Evolutionary conservation across 2,888 invertebrate genomes (phyloP), one percentile per base, ranked within the genome.

Genomic region (Octodonta nipae): DNA sequence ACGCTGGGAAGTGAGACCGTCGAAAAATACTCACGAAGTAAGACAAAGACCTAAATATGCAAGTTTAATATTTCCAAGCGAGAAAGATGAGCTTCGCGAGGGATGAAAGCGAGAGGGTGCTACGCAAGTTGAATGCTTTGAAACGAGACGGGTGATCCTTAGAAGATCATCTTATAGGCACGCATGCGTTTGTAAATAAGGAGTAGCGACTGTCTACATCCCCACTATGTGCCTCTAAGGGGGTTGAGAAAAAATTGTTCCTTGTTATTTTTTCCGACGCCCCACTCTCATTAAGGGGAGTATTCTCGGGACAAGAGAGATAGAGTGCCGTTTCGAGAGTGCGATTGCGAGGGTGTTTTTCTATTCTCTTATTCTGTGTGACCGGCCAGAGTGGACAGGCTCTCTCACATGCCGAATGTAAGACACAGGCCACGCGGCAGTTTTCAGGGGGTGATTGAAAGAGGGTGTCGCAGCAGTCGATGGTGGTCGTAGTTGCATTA

Each of bases 141-240:
- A 49, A 55, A 44, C 30, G 54, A 51, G 60, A 58, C 28, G 47
- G 44, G 34, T 11, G 44, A 54, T 58, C 62, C 58, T 61, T 60
- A 61, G 61, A 61, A 58, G 51, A 56, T 48, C 52, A 56, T 61
- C 61, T 61, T 61, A 58, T 45, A 42, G 43, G 41, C 42, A 55
- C 58, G 59, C 59, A 54, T 52, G 60, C 58, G 55, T 44, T 49
- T 50, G 52, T 51, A 51, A 50, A 49, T 59, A 60, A 61, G 61
- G 60, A 61, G 57, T 53, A 61, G 57, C 54, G 47, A 44, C 44
- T 46, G 44, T 44, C 42, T 49, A 47, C 51, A 48, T 51, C 57
- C 54, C 58, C 58, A 51, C 58, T 43, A 44, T 46, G 36, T 55
- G 54, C 56, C 58, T 50, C 57, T 42, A 44, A 46, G 38, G 42